Evolutionary conservation across 2,888 invertebrate species (phyloP), one percentile per base, ranked within the genome.

Genomic region (Nomada fabriciana): DNA sequence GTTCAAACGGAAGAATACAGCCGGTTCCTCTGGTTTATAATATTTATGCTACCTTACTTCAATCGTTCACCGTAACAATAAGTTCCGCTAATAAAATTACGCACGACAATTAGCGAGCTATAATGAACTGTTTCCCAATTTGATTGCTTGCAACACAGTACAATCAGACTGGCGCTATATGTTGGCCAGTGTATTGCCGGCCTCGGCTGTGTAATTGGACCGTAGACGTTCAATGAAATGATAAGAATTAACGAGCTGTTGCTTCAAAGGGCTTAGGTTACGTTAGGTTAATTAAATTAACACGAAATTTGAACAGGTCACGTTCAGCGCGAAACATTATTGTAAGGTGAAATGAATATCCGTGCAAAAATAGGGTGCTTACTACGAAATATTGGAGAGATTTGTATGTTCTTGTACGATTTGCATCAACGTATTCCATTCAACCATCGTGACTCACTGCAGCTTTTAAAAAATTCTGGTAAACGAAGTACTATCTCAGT

Each of bases 51-150:
- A n/a, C 18, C 43, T 73, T 68, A 42, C 68, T 68, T 36, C 25
- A 25, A 47, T 65, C 20, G 18, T 47, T n/a, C 15, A 15, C 47
- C 11, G 47, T 47, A 3, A 61, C 36, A 55, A 74, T 81, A 84
- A 84, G 47, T 75, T 76, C 69, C 55, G 69, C 57, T 65, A 63
- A 70, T 81, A 63, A 72, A 72, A 78, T 78, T 70, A 78, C 67
- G 29, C 13, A 50, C 47, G 64, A 73, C 80, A 77, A 83, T 86
- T 67, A 76, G 57, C 55, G 42, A 23, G 78, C 70, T 78, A 43
- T 76, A 85, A 86, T 71, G 77, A 80, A 85, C 76, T 77, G 80
- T 76, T 75, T 73, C 76, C 70, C 75, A 50, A 69, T 68, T 68
- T 81, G 80, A 79, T 85, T 81, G 73, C 63, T 68, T 68, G 50